Evolutionary conservation across 1,140 invertebrate species (phyloP), one percentile per base, ranked within the genome.

Genomic region (Ceratosolen fusciceps): DNA sequence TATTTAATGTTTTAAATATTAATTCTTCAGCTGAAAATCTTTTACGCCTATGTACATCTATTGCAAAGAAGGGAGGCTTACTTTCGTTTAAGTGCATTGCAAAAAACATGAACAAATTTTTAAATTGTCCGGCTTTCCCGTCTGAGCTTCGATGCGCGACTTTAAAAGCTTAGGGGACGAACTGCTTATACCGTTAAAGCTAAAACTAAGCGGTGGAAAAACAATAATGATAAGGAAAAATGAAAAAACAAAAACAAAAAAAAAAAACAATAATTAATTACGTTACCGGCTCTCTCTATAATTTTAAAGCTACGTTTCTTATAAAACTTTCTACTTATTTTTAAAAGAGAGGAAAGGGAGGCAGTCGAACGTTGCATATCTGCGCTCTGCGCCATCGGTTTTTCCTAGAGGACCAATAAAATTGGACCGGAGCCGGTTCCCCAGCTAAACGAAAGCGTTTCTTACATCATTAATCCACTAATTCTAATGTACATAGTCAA

Each of bases 401-500:
- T 79, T 47, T 72, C 78, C 82, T 83, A 73, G 74, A 72, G 82
- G 79, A 84, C 83, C 84, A 86, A 87, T 86, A 37, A 85, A 84
- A 86, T 88, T 88, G 83, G 83, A 74, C 79, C 58, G 47, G 78
- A 80, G 65, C 74, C 83, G 56, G 76, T 84, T 85, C 83, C 77
- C 82, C 74, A 43, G 26, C 3, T 70, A 79, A 83, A 47, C 26
- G 52, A 67, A 83, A 76, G 82, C 81, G 79, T 87, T 85, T 84
- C 37, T 62, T 80, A 68, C 75, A 77, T 60, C 54, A 82, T 72
- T 73, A 60, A 10, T 76, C 83, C 81, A 81, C 81, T 83, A 85
- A 83, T 77, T 86, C 85, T 14, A 88, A 87, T 81, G 89, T 88
- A 88, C 70, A 85, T 82, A 79, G 77, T 80, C 87, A 88, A 77